Base-by-base conservation (phyloP, 2,888 invertebrate species). In the Drosophila rellima region DNA sequence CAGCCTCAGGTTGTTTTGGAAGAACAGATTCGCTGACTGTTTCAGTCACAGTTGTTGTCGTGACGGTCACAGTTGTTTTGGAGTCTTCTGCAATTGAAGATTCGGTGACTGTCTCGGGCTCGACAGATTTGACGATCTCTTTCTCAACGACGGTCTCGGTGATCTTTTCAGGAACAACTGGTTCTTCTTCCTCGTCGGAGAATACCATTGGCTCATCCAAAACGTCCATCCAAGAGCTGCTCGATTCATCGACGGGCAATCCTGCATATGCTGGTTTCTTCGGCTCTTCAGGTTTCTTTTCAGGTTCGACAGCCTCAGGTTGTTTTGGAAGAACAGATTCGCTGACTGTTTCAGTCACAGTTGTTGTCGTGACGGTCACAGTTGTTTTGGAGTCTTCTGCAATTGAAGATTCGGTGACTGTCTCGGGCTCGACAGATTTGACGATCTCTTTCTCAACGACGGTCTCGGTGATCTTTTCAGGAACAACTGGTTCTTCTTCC, bases 121-220 rank as follows among this genome's bases (percentile, higher is more conserved):
- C 15, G 8, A 17, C 8, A 0, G 54, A 23, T n/a, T 35, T 39
- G 4, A 62, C 10, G 17, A 31, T 23, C 18, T 70, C 47, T 11
- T 56, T 50, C 0, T 50, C 35, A 7, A 42, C n/a, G 7, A 50
- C 15, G 20, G 40, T 33, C 15, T 60, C 42, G 4, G 13, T 42
- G 13, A 48, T 3, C 29, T 44, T n/a, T 11, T 26, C 33, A 7
- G 48, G 48, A 40, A 51, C 47, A 31, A 35, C 31, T 26, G 59
- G 17, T 31, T 75, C 68, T n/a, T 78, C 80, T 40, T 92, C 92
- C n/a, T 92, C 91, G 29, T 91, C 92, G 1, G 92, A 90, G 44
- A 93, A 87, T 5, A 79, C 78, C 71, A 92, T 90, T n/a, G 91
- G 91, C 57, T 93, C 92, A 57, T 93, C 93, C 37, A 92, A 50